phyloP scores from a whole-genome alignment of 2,888 invertebrate species.

The Parnassius orleans region DNA sequence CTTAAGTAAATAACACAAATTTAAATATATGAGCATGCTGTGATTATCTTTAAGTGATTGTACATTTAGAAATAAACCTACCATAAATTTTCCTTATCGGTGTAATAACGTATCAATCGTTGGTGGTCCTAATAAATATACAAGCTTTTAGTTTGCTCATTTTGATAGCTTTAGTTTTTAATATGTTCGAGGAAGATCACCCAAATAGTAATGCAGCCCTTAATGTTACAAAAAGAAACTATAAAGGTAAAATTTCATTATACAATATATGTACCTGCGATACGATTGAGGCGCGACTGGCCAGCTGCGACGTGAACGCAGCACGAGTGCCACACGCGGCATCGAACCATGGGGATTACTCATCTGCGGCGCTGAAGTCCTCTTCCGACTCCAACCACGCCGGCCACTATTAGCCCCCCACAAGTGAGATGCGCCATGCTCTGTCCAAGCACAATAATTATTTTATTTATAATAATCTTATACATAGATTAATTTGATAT shows the following conservation, averaged over 20 bases:
- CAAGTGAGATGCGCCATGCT: constrained; percentile 77
- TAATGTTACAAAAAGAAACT: not conserved
- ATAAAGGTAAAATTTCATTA: not conserved
- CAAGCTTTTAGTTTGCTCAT: no score
- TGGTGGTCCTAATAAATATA: no score
- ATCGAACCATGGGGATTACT: constrained; percentile 74
- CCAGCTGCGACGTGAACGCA: constrained; percentile 87
- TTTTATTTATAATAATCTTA: not conserved
- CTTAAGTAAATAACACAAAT: no score
- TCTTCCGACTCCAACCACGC: constrained; percentile 81
- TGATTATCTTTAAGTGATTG: no score
- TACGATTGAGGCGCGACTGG: constrained; percentile 87
- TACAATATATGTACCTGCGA: constrained; percentile 75
- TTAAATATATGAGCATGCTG: no score
- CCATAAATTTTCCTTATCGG: no score
- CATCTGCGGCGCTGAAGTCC: constrained; percentile 88
- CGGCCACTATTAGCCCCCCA: constrained; percentile 81
- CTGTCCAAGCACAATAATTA: constrained; percentile 35
- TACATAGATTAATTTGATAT: no score
- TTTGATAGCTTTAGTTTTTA: no score
- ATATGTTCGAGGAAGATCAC: no score
- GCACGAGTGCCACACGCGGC: constrained; percentile 82
- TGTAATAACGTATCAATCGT: no score
- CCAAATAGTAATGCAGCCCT: no score
- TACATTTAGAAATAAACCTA: no score